Percentiles rank a stretch among this genome's conserved stretches.
Conservation (phyloP, 2,888 invertebrate species). For the Ceramica pisi region DNA sequence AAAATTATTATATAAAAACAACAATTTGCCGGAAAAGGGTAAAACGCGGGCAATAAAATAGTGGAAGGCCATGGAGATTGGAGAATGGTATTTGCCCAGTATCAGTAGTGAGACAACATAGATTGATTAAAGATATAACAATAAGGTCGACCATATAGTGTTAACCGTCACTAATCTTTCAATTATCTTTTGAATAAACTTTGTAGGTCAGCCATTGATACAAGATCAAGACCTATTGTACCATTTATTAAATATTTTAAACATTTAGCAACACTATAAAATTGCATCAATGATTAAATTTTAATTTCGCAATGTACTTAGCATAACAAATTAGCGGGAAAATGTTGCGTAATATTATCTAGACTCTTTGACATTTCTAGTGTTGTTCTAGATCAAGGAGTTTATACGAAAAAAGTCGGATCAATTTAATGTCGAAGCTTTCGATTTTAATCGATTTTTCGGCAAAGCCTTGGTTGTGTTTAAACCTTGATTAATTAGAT, state of each 20-base stretch:
- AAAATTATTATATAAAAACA: background rate
- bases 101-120: background rate
- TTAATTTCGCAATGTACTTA: slow-evolving; percentile 45
- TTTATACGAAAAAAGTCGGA: slow-evolving; percentile 20
- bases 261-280: slow-evolving; percentile 40
- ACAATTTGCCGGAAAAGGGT: background rate
- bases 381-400: slow-evolving; percentile 35
- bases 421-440: slow-evolving; percentile 31
- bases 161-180: slow-evolving; percentile 49
- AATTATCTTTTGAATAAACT: slow-evolving; percentile 49
- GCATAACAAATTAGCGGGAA: slow-evolving; percentile 59
- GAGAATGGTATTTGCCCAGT: background rate
- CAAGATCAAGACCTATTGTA: slow-evolving; percentile 51
- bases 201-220: slow-evolving; percentile 56
- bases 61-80: background rate
- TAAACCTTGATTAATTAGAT: slow-evolving; percentile 21
- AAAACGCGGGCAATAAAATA: background rate
- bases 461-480: slow-evolving; percentile 12
- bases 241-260: slow-evolving; percentile 51
- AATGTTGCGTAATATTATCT: slow-evolving; percentile 51
- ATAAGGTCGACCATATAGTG: slow-evolving; percentile 11
- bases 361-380: slow-evolving; percentile 40
- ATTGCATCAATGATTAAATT: slow-evolving; percentile 45
- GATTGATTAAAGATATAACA: background rate
- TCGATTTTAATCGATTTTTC: slow-evolving; percentile 26